Conservation (phyloP, 2,888 invertebrate species). For the Nasonia oneida region DNA sequence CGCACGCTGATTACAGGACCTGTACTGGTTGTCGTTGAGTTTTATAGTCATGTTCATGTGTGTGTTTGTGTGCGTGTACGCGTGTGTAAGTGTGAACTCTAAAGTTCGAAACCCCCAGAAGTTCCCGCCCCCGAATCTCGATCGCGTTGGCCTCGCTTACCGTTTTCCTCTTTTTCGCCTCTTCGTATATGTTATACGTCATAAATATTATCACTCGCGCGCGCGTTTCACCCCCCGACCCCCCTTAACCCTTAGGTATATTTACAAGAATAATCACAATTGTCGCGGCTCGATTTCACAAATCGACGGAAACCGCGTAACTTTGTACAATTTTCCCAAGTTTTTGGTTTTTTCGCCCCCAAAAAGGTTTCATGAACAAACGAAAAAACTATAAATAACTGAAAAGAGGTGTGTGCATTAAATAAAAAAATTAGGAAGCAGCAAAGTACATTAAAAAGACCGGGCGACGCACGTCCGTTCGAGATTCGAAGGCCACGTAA, state of each 20-base stretch:
- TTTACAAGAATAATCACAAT: conserved; percentile 62
- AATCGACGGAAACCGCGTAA: conserved; percentile 49
- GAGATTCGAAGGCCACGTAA: conserved; percentile 59
- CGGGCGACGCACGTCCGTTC: conserved; percentile 57
- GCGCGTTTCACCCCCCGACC: conserved; percentile 29
- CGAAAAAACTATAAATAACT: not conserved
- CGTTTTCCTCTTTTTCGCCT: conserved; percentile 14
- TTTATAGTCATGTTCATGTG: not conserved
- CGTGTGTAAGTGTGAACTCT: conserved; percentile 27
- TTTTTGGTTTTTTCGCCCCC: conserved; percentile 30
- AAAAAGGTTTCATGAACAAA: not conserved
- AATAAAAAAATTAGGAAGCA: not conserved
- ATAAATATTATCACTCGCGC: conserved; percentile 35
- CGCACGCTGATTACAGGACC: conserved; percentile 11
- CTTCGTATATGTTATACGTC: not conserved
- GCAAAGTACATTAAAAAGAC: conserved; percentile 22
- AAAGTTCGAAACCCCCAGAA: conserved; percentile 38
- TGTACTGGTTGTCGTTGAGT: not conserved
- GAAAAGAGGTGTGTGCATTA: conserved; percentile 10
- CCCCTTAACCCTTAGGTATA: conserved; percentile 48
- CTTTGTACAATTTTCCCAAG: conserved; percentile 56
- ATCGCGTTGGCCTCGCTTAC: conserved; percentile 56
- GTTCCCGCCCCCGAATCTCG: conserved; percentile 59
- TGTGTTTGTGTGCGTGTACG: not conserved
- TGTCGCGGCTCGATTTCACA: conserved; percentile 44